Evolutionary conservation across 92 coral and sea anemone genomes (phyloP).

Genomic region (Diadumene lineata): DNA sequence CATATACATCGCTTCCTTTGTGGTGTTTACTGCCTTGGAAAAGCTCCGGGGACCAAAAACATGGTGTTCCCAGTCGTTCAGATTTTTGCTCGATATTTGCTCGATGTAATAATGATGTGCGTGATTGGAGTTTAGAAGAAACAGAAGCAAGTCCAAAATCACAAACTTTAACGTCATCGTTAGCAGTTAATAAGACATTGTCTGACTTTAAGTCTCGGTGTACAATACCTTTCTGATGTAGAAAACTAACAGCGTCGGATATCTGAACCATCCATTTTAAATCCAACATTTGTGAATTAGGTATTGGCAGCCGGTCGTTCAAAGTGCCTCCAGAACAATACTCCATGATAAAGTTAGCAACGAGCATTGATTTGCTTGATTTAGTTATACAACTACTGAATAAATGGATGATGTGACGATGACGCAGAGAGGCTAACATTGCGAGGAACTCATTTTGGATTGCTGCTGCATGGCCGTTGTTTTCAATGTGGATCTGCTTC

Average conservation of each 20-base stretch:
- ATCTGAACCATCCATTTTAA: constrained; percentile 85
- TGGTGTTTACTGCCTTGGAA: constrained; percentile 46
- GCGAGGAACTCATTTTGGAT: constrained; percentile 41
- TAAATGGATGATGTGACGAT: constrained; percentile 37
- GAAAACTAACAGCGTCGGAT: constrained; percentile 68
- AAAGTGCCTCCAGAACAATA: constrained; percentile 81
- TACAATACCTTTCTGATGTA: constrained; percentile 63
- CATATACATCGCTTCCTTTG: constrained; percentile 73
- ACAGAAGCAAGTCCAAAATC: constrained; percentile 84
- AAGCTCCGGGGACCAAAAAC: constrained; percentile 74
- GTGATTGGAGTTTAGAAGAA: constrained; percentile 4
- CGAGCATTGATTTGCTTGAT: constrained; percentile 22
- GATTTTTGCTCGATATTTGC: neutral
- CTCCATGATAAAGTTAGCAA: constrained; percentile 61
- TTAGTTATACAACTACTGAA: constrained; percentile 36
- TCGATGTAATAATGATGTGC: neutral
- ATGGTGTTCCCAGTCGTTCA: constrained; percentile 32
- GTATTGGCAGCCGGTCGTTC: constrained; percentile 55
- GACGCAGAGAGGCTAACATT: constrained; percentile 35
- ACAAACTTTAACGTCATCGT: constrained; percentile 72
- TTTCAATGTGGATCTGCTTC: constrained; percentile 42
- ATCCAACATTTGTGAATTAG: constrained; percentile 55
- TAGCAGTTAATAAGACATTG: constrained; percentile 62
- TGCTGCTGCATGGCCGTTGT: constrained; percentile 25
- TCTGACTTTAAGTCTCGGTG: constrained; percentile 90